phyloP scores from a whole-genome alignment of 2,797 vertebrate species.

The Hylomyscus alleni region DNA sequence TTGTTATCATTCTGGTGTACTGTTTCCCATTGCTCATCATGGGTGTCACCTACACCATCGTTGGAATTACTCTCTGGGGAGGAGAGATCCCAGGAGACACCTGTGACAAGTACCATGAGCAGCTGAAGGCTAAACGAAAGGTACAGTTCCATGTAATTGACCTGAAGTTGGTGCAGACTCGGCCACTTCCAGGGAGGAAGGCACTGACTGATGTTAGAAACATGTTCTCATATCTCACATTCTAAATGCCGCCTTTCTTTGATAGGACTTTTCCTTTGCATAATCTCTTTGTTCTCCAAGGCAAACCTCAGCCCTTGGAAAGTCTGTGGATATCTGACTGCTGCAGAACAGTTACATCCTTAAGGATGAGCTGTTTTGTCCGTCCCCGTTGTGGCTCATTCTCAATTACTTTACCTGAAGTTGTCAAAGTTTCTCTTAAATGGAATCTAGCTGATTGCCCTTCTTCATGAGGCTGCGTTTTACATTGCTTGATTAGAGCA shows the following conservation, averaged over 20 bases:
- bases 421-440: constrained; percentile 6
- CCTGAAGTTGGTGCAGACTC: not conserved
- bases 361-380: not conserved
- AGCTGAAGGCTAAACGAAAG: constrained; percentile 98
- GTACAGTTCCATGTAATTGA: constrained; percentile 86
- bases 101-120: constrained; percentile 96
- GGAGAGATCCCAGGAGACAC: constrained; percentile 98
- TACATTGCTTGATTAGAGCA: not conserved
- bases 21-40: constrained; percentile 96
- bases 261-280: not conserved
- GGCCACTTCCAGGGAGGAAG: not conserved
- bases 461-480: not conserved
- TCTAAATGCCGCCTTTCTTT: not conserved
- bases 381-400: not conserved
- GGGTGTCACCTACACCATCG: constrained; percentile 97
- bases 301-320: not conserved
- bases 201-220: not conserved
- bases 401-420: constrained; percentile 38
- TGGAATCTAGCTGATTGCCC: not conserved
- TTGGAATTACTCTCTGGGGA: constrained; percentile 97
- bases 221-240: not conserved
- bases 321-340: not conserved
- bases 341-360: not conserved
- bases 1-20: constrained; percentile 95
- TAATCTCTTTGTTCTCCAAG: not conserved